A percentile compares a stretch with the other conserved stretches of the same genome.
Evolutionary conservation across 2,888 invertebrate species (phyloP).

Genomic region (Acrobasis consociella): DNA sequence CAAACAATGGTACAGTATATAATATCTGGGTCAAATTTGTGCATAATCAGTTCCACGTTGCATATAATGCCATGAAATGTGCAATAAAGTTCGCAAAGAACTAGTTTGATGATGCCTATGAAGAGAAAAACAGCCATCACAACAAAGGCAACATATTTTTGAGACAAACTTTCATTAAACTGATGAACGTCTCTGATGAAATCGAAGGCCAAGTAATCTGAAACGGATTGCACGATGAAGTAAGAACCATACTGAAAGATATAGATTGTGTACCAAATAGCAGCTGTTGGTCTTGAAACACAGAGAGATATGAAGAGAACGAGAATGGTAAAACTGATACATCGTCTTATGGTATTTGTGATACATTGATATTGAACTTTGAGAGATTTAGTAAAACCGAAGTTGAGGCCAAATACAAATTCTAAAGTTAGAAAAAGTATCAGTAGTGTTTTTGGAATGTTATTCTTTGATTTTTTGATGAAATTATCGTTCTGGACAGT

Average conservation of each 20-base stretch:
- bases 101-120: not conserved
- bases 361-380: not conserved
- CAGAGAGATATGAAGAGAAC: not conserved
- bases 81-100: not conserved
- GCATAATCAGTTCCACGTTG: not conserved
- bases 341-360: not conserved
- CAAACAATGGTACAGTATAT: not conserved
- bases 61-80: not conserved
- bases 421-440: constrained; percentile 5
- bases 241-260: not conserved
- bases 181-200: not conserved
- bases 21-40: not conserved
- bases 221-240: not conserved
- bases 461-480: not conserved
- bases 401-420: constrained; percentile 3
- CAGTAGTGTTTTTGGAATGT: not conserved
- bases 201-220: not conserved
- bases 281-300: not conserved
- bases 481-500: constrained; percentile 4
- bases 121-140: not conserved
- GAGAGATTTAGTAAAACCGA: constrained; percentile 3
- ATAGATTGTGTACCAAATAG: not conserved
- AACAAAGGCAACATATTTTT: not conserved
- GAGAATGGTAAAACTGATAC: not conserved
- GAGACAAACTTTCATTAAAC: not conserved